Evolutionary conservation across 2,888 invertebrate species (phyloP), one percentile per base, ranked within the genome.

Genomic region (Drosophila mulleri): DNA sequence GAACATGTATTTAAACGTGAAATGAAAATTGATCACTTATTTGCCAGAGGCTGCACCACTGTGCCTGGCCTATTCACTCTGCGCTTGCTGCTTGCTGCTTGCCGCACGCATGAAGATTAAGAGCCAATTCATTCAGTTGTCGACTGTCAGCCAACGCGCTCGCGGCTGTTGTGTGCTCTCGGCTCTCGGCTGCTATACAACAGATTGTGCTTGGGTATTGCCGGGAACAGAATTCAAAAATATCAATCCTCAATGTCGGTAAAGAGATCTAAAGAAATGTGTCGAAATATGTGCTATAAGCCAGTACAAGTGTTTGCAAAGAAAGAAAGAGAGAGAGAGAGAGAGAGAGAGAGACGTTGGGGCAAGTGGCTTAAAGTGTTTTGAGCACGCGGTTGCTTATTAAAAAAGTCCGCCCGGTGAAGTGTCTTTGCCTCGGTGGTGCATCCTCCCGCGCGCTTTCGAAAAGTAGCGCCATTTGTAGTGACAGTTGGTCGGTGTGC

Each of bases 41-140:
- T 50, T 39, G 20, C 12, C 4, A 16, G 9, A 2, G 2, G 1
- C n/a, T 16, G 61, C 47, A 61, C 78, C 75, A 76, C 73, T 68
- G 75, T 75, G 58, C 68, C 64, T 9, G 41, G 67, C 11, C 39
- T 53, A 20, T 63, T 60, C 50, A 63, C 54, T 67, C 67, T n/a
- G 50, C 41, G 67, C 35, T 48, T 53, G 47, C 67, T 39, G 67
- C 29, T 48, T 53, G 26, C 63, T 18, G 52, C 52, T 48, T 29
- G 72, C 67, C 67, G 41, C 47, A 67, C 67, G 63, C 77, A 73
- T 44, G 41, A 73, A 69, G 69, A 68, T 77, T 68, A 62, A 73
- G 69, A 73, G 76, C 61, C 73, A 61, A 59, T 72, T 66, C 78
- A 76, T 76, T 78, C 76, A 76, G 76, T 76, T 65, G 76, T 44